Percentiles rank a stretch among this genome's conserved stretches.
Evolutionary conservation across 2,797 vertebrate species (phyloP).

Genomic region (Micropoecilia bifurca): DNA sequence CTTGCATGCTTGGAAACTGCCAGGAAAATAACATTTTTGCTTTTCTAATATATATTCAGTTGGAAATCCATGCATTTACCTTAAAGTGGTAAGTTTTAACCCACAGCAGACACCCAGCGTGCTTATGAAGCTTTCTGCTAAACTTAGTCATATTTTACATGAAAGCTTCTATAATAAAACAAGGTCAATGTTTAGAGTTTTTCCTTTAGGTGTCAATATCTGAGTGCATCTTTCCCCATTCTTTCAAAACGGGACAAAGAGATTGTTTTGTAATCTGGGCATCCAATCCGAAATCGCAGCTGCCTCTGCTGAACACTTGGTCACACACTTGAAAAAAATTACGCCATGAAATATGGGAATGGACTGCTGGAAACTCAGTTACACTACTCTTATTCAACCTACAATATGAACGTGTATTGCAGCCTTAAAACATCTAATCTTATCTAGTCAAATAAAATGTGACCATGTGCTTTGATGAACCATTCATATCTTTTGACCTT

Average conservation of each 20-base stretch:
- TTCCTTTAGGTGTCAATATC: background rate
- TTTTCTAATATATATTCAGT: background rate
- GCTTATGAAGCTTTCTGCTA: background rate
- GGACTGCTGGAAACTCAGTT: background rate
- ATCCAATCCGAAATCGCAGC: background rate
- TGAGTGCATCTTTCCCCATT: background rate
- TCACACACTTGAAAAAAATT: background rate
- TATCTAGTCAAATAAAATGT: background rate
- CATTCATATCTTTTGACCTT: background rate
- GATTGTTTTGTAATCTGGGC: background rate
- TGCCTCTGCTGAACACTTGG: background rate
- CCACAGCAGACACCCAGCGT: background rate
- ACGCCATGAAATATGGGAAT: background rate
- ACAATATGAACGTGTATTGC: background rate
- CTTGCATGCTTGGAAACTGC: background rate
- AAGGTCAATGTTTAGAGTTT: background rate
- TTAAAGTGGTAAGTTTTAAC: background rate
- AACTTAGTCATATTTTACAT: background rate
- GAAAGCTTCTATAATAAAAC: background rate
- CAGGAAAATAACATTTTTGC: background rate
- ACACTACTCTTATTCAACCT: background rate
- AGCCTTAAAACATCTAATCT: background rate
- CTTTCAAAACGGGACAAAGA: background rate
- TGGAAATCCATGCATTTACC: background rate
- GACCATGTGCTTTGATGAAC: background rate